phyloP scores from a whole-genome alignment of 2,888 invertebrate genomes.

The Calameuta idolon region DNA sequence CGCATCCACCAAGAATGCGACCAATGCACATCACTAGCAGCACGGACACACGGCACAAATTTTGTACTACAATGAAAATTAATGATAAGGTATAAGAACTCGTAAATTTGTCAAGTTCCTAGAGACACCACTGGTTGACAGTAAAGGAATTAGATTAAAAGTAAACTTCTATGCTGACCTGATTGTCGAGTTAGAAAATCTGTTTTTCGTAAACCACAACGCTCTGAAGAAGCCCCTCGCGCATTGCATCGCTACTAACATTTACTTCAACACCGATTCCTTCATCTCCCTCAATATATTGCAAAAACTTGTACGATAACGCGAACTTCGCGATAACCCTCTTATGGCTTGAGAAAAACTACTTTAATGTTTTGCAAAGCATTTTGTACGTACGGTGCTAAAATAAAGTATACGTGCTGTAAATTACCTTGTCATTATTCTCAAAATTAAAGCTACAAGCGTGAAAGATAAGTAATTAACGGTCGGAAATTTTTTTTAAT shows the following conservation, averaged over 20 bases:
- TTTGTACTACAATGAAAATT: neutral
- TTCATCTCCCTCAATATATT: conserved; percentile 9
- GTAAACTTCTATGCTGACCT: conserved; percentile 41
- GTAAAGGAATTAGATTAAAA: neutral
- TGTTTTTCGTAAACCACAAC: conserved; percentile 48
- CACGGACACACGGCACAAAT: neutral
- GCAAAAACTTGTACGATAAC: conserved; percentile 17
- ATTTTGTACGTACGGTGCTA: neutral
- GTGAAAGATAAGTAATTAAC: neutral
- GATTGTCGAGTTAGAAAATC: conserved; percentile 45
- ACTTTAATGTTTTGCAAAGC: neutral
- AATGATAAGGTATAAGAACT: neutral
- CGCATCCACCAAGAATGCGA: neutral
- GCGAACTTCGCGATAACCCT: conserved; percentile 23
- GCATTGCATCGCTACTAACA: conserved; percentile 55
- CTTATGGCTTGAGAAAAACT: neutral
- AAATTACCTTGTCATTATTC: neutral
- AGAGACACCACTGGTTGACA: neutral
- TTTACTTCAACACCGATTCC: conserved; percentile 6
- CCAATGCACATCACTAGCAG: neutral
- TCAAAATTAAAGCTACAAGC: neutral
- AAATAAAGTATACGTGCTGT: neutral
- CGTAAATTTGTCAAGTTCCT: neutral
- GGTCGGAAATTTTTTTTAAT: neutral
- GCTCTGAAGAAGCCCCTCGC: conserved; percentile 52